Evolutionary conservation across 2,888 invertebrate species (phyloP).

Genomic region (Euplexia lucipara): DNA sequence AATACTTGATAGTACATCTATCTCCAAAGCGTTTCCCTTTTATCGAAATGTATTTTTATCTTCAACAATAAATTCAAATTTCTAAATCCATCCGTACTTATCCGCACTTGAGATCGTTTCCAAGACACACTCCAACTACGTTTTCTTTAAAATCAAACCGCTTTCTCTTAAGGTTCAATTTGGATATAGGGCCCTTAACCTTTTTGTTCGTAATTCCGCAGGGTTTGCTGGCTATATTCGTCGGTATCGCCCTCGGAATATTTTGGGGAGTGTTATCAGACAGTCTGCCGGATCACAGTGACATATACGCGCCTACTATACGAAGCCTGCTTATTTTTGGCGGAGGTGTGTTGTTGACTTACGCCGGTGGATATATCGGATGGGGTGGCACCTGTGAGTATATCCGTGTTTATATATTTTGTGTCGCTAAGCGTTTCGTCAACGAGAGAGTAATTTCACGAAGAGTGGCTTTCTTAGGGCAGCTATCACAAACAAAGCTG

Average conservation of each 20-base stretch:
- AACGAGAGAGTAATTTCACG: slow-evolving; percentile 35
- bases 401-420: slow-evolving; percentile 40
- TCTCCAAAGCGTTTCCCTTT: slow-evolving; percentile 46
- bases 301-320: slow-evolving; percentile 82
- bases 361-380: slow-evolving; percentile 79
- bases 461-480: slow-evolving; percentile 12
- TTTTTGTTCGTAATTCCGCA: slow-evolving; percentile 69
- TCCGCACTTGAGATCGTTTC: slow-evolving; percentile 51
- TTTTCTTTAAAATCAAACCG: slow-evolving; percentile 59
- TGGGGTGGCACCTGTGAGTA: slow-evolving; percentile 88
- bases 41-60: slow-evolving; percentile 50
- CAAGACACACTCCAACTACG: slow-evolving; percentile 51
- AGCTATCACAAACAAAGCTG: neutral
- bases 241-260: slow-evolving; percentile 82
- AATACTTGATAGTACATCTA: slow-evolving; percentile 26
- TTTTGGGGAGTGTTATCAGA: slow-evolving; percentile 84
- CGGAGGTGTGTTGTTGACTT: slow-evolving; percentile 81
- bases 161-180: slow-evolving; percentile 59
- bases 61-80: slow-evolving; percentile 54
- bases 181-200: slow-evolving; percentile 44
- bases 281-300: slow-evolving; percentile 82
- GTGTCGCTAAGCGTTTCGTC: slow-evolving; percentile 28
- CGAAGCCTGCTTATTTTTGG: slow-evolving; percentile 83
- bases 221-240: slow-evolving; percentile 83
- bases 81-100: slow-evolving; percentile 54